A percentile compares a stretch with the other conserved stretches of the same genome.
Evolutionary conservation across 2,888 invertebrate genomes (phyloP).

Genomic region (Terebella lapidaria): DNA sequence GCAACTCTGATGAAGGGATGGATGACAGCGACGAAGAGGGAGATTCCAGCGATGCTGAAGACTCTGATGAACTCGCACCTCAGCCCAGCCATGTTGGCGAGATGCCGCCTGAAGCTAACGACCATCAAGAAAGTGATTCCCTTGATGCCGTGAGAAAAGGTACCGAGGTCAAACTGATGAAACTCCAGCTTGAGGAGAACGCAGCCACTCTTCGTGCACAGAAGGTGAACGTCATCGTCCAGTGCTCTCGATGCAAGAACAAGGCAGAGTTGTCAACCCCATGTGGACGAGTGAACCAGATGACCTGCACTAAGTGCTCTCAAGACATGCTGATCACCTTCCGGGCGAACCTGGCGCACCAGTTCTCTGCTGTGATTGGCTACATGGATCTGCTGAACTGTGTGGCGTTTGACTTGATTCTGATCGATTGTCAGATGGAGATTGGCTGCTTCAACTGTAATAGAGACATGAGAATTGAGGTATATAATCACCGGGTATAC

Average conservation of each 20-base stretch:
- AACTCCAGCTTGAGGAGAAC: conserved; percentile 69
- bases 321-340: conserved; percentile 36
- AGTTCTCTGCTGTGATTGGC: conserved; percentile 45
- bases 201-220: conserved; percentile 55
- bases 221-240: conserved; percentile 37
- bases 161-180: conserved; percentile 54
- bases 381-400: conserved; percentile 50
- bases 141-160: conserved; percentile 30
- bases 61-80: conserved; percentile 11
- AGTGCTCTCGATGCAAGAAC: conserved; percentile 43
- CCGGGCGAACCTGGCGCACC: conserved; percentile 44
- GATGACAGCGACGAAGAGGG: conserved; percentile 19
- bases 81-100: not conserved
- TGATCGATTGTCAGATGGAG: conserved; percentile 43
- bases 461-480: conserved; percentile 44
- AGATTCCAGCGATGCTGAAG: conserved; percentile 13
- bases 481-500: conserved; percentile 22
- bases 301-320: conserved; percentile 44
- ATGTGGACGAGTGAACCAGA: conserved; percentile 31
- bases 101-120: not conserved
- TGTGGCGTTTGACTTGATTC: conserved; percentile 46
- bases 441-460: conserved; percentile 50
- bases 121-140: not conserved
- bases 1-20: conserved; percentile 12
- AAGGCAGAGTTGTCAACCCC: conserved; percentile 37